A percentile compares a stretch with the other conserved stretches of the same genome.
phyloP scores from a whole-genome alignment of 2,797 vertebrate species.

The Ptychadena robeensis region DNA sequence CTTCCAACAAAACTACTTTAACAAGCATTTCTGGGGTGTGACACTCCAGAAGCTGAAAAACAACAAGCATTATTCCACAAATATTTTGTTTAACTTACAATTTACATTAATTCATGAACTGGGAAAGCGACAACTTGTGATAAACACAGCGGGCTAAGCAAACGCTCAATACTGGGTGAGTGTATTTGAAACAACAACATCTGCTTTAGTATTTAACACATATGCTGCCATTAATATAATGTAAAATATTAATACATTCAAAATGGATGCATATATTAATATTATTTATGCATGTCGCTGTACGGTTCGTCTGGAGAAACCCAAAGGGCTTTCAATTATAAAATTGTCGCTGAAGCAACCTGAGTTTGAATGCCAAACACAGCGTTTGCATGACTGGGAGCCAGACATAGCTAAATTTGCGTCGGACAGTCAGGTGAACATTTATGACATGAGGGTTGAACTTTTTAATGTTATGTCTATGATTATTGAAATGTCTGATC shows the following conservation, averaged over 20 bases:
- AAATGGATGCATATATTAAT: background rate
- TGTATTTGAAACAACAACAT: background rate
- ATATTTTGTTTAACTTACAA: background rate
- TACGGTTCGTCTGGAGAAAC: no score
- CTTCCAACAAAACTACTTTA: background rate
- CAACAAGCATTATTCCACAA: background rate
- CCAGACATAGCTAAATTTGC: background rate
- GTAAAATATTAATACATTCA: background rate
- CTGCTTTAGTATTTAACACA: background rate
- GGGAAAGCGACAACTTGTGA: background rate
- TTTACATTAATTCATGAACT: background rate
- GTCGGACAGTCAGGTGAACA: background rate
- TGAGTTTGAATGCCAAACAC: background rate
- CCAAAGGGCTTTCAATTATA: background rate
- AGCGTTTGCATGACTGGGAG: background rate
- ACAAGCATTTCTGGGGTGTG: background rate
- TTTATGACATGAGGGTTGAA: background rate
- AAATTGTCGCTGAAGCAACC: background rate
- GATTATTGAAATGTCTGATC: no score
- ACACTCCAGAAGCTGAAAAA: background rate
- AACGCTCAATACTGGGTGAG: background rate
- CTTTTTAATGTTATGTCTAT: no score
- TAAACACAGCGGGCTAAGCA: background rate
- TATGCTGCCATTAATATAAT: background rate
- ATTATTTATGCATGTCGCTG: background rate